Percentiles rank a stretch among this genome's conserved stretches.
phyloP scores from a whole-genome alignment of 2,113 vertebrate genomes.

The Micronisus gabar region DNA sequence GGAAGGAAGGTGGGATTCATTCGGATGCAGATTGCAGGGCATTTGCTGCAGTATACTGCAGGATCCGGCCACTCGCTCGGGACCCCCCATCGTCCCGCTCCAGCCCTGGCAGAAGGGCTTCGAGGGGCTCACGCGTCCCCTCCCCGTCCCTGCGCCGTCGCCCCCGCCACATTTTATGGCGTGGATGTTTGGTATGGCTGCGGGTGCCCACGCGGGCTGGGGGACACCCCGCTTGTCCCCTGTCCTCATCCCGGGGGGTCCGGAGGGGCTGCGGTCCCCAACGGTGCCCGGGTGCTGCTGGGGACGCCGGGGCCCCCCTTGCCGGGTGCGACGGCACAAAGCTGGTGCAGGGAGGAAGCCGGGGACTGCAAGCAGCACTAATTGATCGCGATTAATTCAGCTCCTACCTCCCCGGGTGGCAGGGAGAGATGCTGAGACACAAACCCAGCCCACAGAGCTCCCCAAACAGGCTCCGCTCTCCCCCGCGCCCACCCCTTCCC shows the following conservation, averaged over 20 bases:
- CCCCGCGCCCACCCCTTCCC: not conserved
- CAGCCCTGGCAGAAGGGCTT: not conserved
- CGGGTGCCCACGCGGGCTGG: not conserved
- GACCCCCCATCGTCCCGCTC: not conserved
- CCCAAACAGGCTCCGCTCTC: not conserved
- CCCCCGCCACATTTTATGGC: not conserved
- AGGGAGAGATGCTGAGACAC: constrained; percentile 47
- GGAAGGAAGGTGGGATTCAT: constrained; percentile 51
- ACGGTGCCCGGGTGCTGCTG: not conserved
- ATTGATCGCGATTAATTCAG: constrained; percentile 66
- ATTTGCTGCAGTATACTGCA: constrained; percentile 55
- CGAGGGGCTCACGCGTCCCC: not conserved
- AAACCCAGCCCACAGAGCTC: constrained; percentile 30
- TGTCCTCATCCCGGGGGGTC: not conserved
- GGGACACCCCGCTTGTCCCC: not conserved
- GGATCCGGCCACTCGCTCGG: not conserved
- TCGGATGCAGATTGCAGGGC: constrained; percentile 31
- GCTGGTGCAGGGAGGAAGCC: constrained; percentile 50
- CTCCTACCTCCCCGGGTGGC: constrained; percentile 53
- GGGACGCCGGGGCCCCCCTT: not conserved
- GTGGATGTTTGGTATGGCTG: not conserved
- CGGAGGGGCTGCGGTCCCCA: not conserved
- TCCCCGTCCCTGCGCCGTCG: not conserved
- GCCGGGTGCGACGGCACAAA: not conserved
- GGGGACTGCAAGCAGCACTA: constrained; percentile 53